Base-by-base conservation (phyloP, 1,140 invertebrate species). In the Procambarus virginalis region DNA sequence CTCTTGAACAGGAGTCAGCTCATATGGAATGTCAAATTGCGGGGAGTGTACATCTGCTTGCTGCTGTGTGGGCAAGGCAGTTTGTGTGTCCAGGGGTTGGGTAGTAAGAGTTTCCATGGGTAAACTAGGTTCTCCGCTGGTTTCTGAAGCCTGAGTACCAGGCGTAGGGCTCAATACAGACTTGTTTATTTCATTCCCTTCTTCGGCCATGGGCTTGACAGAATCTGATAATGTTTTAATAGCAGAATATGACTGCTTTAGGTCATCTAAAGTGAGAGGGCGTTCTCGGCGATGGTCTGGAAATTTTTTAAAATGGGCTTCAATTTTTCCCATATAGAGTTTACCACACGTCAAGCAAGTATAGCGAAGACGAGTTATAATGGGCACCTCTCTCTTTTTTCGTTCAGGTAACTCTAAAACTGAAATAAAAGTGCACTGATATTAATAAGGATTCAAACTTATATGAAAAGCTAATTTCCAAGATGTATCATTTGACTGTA, bases 91-190 rank as follows among this genome's bases (percentile, higher is more conserved):
- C 2, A 51, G 34, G 12, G 55, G 55, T n/a, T 45, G 68, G 9
- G 87, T 78, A 9, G 87, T 84, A 4, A 84, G 73, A 5, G 91
- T 91, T 45, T 91, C 91, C 68, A 91, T 86, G 82, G 91, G 91
- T 34, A 91, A 77, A 22, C 86, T 82, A 4, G 91, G 91, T 68
- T 91, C 91, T 46, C 86, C 83, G 64, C 73, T 89, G 70, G 77
- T 89, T 49, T 91, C 91, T 14, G 91, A 86, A 34, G 91, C 86
- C 46, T 84, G 87, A 1, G 91, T 91, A 3, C 91, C 91, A 20
- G 91, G 91, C 0, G 91, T 91, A 5, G 91, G 91, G 73, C 91
- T 91, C 34, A 91, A 68, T n/a, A 89, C 91, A 14, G 86, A 77
- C 68, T 89, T 91, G 10, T 84, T 77, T 4, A 89, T 78, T 48